Conservation (phyloP, 2,113 vertebrate species). For the Hystrix cristata region DNA sequence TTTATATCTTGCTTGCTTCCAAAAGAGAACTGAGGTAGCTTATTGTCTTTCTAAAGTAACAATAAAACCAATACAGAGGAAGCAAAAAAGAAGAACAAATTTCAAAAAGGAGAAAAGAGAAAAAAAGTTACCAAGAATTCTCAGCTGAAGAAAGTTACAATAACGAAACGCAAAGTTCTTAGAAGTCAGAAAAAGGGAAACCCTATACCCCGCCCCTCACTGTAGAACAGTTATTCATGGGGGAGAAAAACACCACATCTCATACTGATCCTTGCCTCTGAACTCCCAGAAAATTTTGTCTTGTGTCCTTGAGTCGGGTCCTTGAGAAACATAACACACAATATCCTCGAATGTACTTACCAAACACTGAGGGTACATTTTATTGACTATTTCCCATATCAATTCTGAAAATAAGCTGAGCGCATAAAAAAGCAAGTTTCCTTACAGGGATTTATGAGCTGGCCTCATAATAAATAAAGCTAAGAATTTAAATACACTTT, state of each 20-base stretch:
- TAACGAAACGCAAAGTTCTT: neutral
- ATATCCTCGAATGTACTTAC: neutral
- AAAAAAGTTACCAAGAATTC: neutral
- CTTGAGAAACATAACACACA: neutral
- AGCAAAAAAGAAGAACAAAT: neutral
- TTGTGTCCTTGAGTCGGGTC: neutral
- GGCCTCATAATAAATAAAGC: neutral
- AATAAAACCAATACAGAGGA: neutral
- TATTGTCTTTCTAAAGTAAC: neutral
- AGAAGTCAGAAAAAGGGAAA: neutral
- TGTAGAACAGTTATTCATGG: neutral
- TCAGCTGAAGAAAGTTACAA: neutral
- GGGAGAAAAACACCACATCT: neutral
- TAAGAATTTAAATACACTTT: neutral
- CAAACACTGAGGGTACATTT: neutral
- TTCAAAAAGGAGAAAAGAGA: neutral
- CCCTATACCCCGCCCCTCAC: rapidly evolving
- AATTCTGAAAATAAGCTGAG: neutral
- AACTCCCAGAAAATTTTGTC: neutral
- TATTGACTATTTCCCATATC: neutral
- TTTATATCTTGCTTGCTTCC: neutral
- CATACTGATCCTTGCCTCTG: neutral
- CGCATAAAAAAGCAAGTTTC: neutral
- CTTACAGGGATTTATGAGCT: neutral
- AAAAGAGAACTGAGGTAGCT: conserved; percentile 13